phyloP scores from a whole-genome alignment of 1,140 invertebrate genomes.

The Ceratina japonica region DNA sequence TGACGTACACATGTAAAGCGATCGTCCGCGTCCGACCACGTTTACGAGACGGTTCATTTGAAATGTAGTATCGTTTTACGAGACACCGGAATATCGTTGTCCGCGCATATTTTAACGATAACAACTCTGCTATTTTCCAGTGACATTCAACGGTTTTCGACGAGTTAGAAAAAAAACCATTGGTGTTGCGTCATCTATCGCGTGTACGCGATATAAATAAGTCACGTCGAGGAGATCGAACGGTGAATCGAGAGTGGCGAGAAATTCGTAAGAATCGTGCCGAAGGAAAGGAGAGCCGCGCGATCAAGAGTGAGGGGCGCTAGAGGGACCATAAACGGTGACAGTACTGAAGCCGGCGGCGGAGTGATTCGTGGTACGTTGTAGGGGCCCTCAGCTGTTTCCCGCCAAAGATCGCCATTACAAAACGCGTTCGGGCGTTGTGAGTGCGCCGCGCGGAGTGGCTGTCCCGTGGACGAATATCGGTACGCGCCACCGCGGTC shows the following conservation, averaged over 20 bases:
- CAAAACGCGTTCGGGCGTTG: slow-evolving; percentile 77
- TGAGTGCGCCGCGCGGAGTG: slow-evolving; percentile 68
- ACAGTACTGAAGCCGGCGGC: slow-evolving; percentile 73
- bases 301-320: neutral
- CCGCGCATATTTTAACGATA: neutral
- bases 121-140: neutral
- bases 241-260: neutral
- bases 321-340: slow-evolving; percentile 9
- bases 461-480: slow-evolving; percentile 66
- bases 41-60: neutral
- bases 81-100: no score
- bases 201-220: neutral
- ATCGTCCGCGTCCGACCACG: slow-evolving; percentile 24
- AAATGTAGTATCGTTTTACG: neutral
- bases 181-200: neutral
- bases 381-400: slow-evolving; percentile 83
- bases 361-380: slow-evolving; percentile 75
- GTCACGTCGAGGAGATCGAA: neutral
- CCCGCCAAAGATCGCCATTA: slow-evolving; percentile 83
- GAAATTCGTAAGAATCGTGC: neutral
- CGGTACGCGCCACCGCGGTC: slow-evolving; percentile 53
- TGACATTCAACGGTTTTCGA: neutral
- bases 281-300: slow-evolving; percentile 22
- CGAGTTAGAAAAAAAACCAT: neutral
- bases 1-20: neutral